A percentile compares a stretch with the other conserved stretches of the same genome.
These are phyloP conservation scores for Gymnothorax javanicus DNA, from an alignment of 2,797 vertebrate species.

Conservation along the genomic window DNA sequence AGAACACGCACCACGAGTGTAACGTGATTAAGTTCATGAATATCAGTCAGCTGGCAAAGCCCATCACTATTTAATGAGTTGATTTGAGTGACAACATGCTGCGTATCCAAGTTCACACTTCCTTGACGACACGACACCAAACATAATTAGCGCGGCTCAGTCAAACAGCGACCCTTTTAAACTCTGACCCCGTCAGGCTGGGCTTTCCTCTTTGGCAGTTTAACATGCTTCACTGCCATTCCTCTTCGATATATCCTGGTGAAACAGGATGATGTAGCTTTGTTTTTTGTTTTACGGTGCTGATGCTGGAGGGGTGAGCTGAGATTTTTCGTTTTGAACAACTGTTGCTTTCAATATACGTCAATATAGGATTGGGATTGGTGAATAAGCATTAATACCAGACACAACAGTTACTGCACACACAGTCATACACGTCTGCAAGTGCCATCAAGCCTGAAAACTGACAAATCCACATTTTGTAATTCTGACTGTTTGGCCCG, in stretches of 20 bases:
- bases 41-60: no score
- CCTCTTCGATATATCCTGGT: background rate
- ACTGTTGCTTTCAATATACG: background rate
- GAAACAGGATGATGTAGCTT: background rate
- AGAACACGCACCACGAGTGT: no score
- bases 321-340: background rate
- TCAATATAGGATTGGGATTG: background rate
- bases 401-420: background rate
- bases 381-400: background rate
- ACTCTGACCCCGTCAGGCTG: background rate
- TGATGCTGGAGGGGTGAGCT: background rate
- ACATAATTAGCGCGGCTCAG: background rate
- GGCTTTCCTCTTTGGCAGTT: background rate
- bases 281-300: background rate
- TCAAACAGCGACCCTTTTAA: background rate
- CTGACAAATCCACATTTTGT: background rate
- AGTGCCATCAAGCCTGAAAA: background rate
- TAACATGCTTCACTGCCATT: background rate
- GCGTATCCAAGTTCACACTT: background rate
- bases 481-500: background rate
- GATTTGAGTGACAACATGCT: no score
- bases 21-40: no score
- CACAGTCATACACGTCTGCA: slow-evolving; percentile 1
- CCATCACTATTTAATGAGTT: no score
- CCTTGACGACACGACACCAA: background rate